Evolutionary conservation across 2,888 invertebrate genomes (phyloP), one percentile per base, ranked within the genome.

Genomic region (Endomychus coccineus): DNA sequence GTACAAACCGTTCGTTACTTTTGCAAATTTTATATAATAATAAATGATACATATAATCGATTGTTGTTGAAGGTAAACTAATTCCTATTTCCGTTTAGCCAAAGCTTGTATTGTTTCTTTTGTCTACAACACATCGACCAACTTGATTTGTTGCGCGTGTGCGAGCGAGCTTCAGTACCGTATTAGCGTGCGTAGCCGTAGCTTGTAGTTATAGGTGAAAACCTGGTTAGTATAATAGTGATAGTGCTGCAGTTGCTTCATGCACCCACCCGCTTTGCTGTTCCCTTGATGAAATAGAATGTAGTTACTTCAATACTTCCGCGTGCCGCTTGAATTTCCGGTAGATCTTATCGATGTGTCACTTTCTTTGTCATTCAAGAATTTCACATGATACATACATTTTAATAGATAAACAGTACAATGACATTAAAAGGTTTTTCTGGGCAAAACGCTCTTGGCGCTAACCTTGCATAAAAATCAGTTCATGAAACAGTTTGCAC

Each of bases 1-100:
- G 77, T 77, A 77, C 77, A 77, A 77, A 73, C 64, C 67, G 73
- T 76, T 75, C 73, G 75, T 77, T 77, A 77, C 75, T 77, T 77
- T 76, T 77, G 75, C 74, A 77, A 77, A 77, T 77, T 77, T 76
- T 77, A 77, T 77, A 69, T 71, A 70, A 69, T 29, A 33, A 31
- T 31, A 41, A 45, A 51, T 44, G 40, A 40, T 43, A 58, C 56
- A 59, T 61, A 59, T 62, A 63, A 64, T 55, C 59, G 51, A 59
- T 59, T 64, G 65, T 66, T 65, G 59, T 64, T 61, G 23, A 37
- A 25, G 31, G 31, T 37, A 59, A 58, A 60, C 51, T 56, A 59
- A 60, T 58, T 59, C 58, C 59, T 62, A 59, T 53, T 54, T 57
- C 54, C 52, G 49, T 52, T 53, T 56, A 53, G 50, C 51, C 52